phyloP scores from a whole-genome alignment of 2,888 invertebrate genomes.

The Melanophora roralis region DNA sequence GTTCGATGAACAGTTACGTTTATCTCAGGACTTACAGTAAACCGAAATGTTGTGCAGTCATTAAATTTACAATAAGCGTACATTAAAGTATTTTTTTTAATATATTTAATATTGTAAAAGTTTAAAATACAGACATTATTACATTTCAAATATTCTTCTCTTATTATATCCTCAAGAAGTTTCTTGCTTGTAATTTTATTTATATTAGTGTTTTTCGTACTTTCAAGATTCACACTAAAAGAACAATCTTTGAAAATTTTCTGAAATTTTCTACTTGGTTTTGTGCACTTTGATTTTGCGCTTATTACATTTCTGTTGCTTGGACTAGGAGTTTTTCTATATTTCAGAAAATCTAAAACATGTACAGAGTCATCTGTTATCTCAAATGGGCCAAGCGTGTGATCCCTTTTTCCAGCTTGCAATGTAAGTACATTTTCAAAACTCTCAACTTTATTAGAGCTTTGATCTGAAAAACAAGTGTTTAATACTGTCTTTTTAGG shows the following conservation, averaged over 20 bases:
- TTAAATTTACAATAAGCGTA: not conserved
- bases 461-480: too few relatives aligned
- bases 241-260: not conserved
- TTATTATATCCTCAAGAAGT: not conserved
- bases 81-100: not conserved
- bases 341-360: not conserved
- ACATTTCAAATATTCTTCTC: conserved; percentile 9
- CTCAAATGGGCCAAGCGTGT: conserved; percentile 12
- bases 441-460: not conserved
- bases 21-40: not conserved
- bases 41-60: conserved; percentile 9
- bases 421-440: not conserved
- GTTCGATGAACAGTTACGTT: conserved; percentile 8
- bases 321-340: not conserved
- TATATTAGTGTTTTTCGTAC: not conserved
- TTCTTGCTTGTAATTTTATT: conserved; percentile 1
- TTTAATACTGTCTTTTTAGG: too few relatives aligned
- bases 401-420: not conserved
- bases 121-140: conserved; percentile 10
- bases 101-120: not conserved
- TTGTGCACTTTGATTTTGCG: not conserved
- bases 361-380: not conserved
- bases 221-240: not conserved
- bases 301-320: not conserved
- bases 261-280: not conserved